Evolutionary conservation across 2,797 vertebrate species (phyloP).

Genomic region (Amphiprion clarkii): DNA sequence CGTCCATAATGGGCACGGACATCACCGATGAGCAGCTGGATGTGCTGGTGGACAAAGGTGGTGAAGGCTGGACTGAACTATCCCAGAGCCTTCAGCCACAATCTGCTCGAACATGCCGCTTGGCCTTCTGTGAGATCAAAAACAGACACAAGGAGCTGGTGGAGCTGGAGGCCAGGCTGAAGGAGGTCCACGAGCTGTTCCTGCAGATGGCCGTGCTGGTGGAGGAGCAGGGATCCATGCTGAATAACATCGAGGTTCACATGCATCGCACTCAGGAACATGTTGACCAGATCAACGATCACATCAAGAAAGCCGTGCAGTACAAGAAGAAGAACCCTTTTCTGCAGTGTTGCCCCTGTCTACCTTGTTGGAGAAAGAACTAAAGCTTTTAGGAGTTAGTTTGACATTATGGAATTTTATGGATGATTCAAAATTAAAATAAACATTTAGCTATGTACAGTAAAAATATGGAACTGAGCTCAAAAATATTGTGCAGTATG

Average conservation of each 20-base stretch:
- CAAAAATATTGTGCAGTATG: background rate
- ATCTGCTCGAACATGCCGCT: constrained; percentile 81
- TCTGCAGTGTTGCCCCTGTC: constrained; percentile 87
- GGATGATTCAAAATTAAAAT: background rate
- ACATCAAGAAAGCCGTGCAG: constrained; percentile 87
- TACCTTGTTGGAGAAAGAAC: constrained; percentile 79
- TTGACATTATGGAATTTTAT: constrained; percentile 6
- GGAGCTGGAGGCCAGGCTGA: constrained; percentile 90
- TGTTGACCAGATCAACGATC: constrained; percentile 79
- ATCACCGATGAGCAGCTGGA: constrained; percentile 89
- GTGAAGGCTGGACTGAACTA: constrained; percentile 90
- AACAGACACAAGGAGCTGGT: constrained; percentile 91
- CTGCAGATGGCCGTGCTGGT: constrained; percentile 89
- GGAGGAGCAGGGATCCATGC: constrained; percentile 88
- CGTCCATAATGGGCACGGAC: constrained; percentile 91
- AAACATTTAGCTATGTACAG: constrained; percentile 4
- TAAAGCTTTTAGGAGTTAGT: constrained; percentile 20
- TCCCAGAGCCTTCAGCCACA: constrained; percentile 88
- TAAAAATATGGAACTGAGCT: background rate
- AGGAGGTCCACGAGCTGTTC: constrained; percentile 89
- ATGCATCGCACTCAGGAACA: constrained; percentile 86
- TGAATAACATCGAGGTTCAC: constrained; percentile 89
- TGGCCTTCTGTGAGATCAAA: constrained; percentile 89
- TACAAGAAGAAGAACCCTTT: constrained; percentile 90
- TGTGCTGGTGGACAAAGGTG: constrained; percentile 90